phyloP scores from a whole-genome alignment of 2,113 vertebrate species.

The Labeo rohita region DNA sequence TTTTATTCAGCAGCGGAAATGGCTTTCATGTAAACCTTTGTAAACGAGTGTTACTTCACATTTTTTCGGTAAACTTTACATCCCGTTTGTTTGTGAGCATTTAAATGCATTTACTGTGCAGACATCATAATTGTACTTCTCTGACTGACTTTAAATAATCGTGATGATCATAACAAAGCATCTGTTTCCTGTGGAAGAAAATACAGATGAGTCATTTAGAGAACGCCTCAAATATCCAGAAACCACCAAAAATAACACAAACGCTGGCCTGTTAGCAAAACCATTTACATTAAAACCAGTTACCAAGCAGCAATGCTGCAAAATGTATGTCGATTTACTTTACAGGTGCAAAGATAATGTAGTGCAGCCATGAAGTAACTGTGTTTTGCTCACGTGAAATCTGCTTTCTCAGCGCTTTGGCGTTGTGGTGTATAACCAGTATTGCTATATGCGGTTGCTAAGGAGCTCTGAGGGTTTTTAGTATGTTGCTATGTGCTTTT shows the following conservation, averaged over 20 bases:
- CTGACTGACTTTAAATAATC: constrained; percentile 1
- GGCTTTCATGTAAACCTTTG: no score
- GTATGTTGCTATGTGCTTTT: neutral
- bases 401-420: neutral
- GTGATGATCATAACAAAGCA: neutral
- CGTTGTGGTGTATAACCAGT: neutral
- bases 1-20: no score
- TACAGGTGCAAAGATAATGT: neutral
- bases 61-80: neutral
- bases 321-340: neutral
- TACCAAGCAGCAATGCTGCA: neutral
- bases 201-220: neutral
- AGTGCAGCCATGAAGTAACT: neutral
- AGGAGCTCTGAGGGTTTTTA: neutral
- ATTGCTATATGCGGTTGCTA: neutral
- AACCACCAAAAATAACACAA: neutral
- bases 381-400: neutral
- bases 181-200: neutral
- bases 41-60: neutral
- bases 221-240: neutral
- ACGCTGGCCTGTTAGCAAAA: neutral
- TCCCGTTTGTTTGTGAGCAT: neutral
- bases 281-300: neutral
- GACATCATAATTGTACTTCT: neutral
- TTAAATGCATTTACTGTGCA: neutral